Conservation (phyloP, 2,888 invertebrate species). For the Meta bourneti region DNA sequence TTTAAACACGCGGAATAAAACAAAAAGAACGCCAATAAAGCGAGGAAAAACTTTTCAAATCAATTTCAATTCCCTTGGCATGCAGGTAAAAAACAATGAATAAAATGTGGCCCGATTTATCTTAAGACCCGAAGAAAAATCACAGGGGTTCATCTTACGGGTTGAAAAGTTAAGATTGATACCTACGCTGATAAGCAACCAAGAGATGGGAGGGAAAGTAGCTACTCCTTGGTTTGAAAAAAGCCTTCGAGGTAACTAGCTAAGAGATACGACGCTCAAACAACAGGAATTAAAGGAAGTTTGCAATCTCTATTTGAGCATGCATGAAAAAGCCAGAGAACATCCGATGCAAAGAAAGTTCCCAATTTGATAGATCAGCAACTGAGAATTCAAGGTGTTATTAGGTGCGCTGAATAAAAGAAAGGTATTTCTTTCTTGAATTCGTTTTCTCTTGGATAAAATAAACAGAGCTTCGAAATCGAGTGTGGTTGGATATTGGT, state of each 20-base stretch:
- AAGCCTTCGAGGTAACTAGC: conserved; percentile 9
- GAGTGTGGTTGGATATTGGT: conserved; percentile 5
- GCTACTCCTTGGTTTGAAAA: background rate
- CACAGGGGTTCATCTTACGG: conserved; percentile 37
- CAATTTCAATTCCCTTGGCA: conserved; percentile 34
- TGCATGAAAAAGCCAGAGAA: conserved; percentile 16
- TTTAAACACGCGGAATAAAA: background rate
- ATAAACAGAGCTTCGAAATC: conserved; percentile 28
- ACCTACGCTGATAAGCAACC: conserved; percentile 31
- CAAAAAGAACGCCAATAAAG: background rate
- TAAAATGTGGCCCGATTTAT: conserved; percentile 44
- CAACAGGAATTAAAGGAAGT: conserved; percentile 55
- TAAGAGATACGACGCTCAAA: background rate
- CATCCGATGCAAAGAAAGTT: background rate
- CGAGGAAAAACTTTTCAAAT: conserved; percentile 44
- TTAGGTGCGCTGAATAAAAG: conserved; percentile 16
- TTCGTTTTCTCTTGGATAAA: background rate
- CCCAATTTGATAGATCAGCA: conserved; percentile 19
- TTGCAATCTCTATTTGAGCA: conserved; percentile 44
- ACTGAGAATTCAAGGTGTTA: conserved; percentile 40
- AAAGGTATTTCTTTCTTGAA: conserved; percentile 23
- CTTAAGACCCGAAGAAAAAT: conserved; percentile 61
- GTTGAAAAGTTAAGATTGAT: conserved; percentile 66
- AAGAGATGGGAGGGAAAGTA: conserved; percentile 6
- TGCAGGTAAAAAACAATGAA: conserved; percentile 46